Percentiles rank a stretch among this genome's conserved stretches.
Evolutionary conservation across 2,113 vertebrate genomes (phyloP).

Genomic region (Bostrychus sinensis): DNA sequence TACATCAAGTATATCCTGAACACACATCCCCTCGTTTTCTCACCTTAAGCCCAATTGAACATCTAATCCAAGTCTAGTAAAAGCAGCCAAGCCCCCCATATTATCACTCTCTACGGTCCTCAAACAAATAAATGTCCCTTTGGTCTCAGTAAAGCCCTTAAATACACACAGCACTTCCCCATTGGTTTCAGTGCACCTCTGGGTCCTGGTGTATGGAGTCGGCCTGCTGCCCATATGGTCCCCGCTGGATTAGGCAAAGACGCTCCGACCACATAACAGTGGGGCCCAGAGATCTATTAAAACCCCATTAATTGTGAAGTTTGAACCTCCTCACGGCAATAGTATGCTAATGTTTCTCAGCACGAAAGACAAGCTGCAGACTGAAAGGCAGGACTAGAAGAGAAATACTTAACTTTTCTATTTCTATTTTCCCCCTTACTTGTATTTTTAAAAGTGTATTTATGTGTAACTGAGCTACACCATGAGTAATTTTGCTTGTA

Average conservation of each 20-base stretch:
- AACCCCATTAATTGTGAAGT: conserved; percentile 77
- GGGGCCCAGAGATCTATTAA: conserved; percentile 74
- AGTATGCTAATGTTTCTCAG: conserved; percentile 74
- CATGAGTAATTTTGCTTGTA: too few relatives aligned
- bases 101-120: conserved; percentile 43
- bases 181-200: conserved; percentile 57
- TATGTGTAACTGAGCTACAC: too few relatives aligned
- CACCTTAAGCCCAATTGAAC: conserved; percentile 51
- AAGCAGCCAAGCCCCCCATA: conserved; percentile 38
- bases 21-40: conserved; percentile 5
- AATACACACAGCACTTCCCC: conserved; percentile 54
- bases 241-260: conserved; percentile 68
- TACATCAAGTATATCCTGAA: not conserved
- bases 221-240: conserved; percentile 74
- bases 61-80: conserved; percentile 51
- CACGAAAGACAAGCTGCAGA: conserved; percentile 42
- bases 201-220: conserved; percentile 43
- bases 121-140: conserved; percentile 71
- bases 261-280: conserved; percentile 60
- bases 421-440: too few relatives aligned
- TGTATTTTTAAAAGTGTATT: too few relatives aligned
- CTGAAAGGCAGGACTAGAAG: conserved; percentile 21
- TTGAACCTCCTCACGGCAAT: conserved; percentile 63
- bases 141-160: conserved; percentile 63
- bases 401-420: too few relatives aligned